A percentile compares a stretch with the other conserved stretches of the same genome.
Evolutionary conservation across 2,113 vertebrate genomes (phyloP).

Genomic region (Eulemur macaco): DNA sequence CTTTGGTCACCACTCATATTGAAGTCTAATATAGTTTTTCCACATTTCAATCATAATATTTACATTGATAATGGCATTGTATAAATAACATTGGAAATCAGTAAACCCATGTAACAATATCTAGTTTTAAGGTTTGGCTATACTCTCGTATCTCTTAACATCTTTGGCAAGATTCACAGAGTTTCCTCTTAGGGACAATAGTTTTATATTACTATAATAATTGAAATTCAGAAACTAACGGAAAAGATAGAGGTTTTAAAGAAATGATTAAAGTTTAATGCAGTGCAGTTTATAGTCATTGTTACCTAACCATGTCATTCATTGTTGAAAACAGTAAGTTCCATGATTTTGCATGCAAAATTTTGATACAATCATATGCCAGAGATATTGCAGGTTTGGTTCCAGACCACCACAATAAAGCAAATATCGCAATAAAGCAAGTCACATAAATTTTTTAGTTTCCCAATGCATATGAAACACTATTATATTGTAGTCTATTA

Average conservation of each 20-base stretch:
- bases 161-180: neutral
- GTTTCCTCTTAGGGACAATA: neutral
- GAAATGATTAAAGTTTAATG: neutral
- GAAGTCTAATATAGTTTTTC: neutral
- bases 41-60: conserved; percentile 13
- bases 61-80: neutral
- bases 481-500: neutral
- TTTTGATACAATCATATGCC: neutral
- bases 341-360: neutral
- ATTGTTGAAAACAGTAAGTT: conserved; percentile 5
- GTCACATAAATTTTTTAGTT: neutral
- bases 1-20: neutral
- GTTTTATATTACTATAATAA: neutral
- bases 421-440: neutral
- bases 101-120: neutral
- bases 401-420: neutral
- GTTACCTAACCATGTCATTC: neutral
- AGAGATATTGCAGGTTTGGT: neutral
- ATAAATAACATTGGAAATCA: neutral
- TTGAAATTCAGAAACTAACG: neutral
- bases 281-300: neutral
- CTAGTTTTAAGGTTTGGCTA: neutral
- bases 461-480: neutral
- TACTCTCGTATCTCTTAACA: neutral
- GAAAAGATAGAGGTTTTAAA: neutral